These are phyloP conservation scores for Aphelinus certus DNA, from an alignment of 1,140 invertebrate species.

Conservation along the genomic window DNA sequence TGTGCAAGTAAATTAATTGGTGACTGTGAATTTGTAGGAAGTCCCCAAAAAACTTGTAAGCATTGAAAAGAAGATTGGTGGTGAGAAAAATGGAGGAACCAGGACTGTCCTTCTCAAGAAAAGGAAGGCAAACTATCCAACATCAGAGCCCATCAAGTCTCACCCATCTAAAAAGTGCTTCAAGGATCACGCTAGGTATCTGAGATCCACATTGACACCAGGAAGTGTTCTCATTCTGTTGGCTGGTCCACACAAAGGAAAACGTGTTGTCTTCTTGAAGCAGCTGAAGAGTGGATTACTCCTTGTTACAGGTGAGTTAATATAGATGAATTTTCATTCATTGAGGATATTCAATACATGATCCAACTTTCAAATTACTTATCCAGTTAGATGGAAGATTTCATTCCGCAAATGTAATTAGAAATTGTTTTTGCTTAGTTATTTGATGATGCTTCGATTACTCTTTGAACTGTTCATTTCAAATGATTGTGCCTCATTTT, in stretches of 20 bases:
- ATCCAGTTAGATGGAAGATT: too few species aligned
- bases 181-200: conserved; percentile 79
- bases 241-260: conserved; percentile 94
- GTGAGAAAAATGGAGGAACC: conserved; percentile 94
- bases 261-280: conserved; percentile 89
- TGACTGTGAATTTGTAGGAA: conserved; percentile 43
- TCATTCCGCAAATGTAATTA: too few species aligned
- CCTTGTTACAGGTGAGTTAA: conserved; percentile 85
- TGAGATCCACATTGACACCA: conserved; percentile 82
- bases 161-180: conserved; percentile 74
- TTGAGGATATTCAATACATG: too few species aligned
- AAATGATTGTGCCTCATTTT: too few species aligned
- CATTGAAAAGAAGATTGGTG: conserved; percentile 88
- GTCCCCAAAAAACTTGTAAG: conserved; percentile 76
- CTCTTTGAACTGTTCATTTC: too few species aligned
- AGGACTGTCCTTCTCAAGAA: conserved; percentile 85
- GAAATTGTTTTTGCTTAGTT: too few species aligned
- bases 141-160: conserved; percentile 70
- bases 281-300: conserved; percentile 89
- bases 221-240: conserved; percentile 94
- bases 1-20: too few species aligned
- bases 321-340: background rate
- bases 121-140: conserved; percentile 81
- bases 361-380: too few species aligned
- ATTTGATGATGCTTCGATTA: too few species aligned